Evolutionary conservation across 1,140 invertebrate species (phyloP), one percentile per base, ranked within the genome.

Genomic region (Meteorus sp.): DNA sequence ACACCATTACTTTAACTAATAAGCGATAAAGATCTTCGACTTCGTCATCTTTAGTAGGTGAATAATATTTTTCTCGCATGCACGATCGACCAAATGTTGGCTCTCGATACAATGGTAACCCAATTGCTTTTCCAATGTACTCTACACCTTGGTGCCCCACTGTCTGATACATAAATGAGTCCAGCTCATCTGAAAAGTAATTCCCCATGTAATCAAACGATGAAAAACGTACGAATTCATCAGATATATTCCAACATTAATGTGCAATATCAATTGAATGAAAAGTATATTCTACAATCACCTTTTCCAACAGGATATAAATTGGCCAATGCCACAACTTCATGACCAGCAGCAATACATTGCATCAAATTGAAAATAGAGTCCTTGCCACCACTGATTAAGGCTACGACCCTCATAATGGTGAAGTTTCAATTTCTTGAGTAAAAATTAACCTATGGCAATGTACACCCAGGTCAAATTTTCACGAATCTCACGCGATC

Each of bases 101-200:
- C 67, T 91, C 87, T 65, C 93, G 84, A 76, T 91, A 99, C 4
- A 99, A 78, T 9, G 97, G 96, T 58, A 99, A 79, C 1, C 87
- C 91, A 87, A 99, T 92, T 1, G 97, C 96, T 78, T 96, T 89
- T 33, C 94, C 92, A 77, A 97, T 94, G 59, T 92, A 84, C 53
- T 91, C 88, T 63, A 99, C 89, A 25, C 91, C 94, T 83, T 97
- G 90, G 80, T 97, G 92, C 7, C 97, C 98, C 51, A 99, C 97
- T 50, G 94, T 97, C 83, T 99, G 97, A 76, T 98, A 99, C 97
- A 99, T 99, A 72, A 95, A 99, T 72, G 96, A 99, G 79, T 99
- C 97, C 62, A 99, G 76, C 77, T 99, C 97, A 85, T 94, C 92
- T 93, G 68, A 13, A 80, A 76, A 59, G 3, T 66, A 62, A 57